These are phyloP conservation scores for Syrmaticus mikado DNA, from an alignment of 2,113 vertebrate species.

Conservation along the genomic window DNA sequence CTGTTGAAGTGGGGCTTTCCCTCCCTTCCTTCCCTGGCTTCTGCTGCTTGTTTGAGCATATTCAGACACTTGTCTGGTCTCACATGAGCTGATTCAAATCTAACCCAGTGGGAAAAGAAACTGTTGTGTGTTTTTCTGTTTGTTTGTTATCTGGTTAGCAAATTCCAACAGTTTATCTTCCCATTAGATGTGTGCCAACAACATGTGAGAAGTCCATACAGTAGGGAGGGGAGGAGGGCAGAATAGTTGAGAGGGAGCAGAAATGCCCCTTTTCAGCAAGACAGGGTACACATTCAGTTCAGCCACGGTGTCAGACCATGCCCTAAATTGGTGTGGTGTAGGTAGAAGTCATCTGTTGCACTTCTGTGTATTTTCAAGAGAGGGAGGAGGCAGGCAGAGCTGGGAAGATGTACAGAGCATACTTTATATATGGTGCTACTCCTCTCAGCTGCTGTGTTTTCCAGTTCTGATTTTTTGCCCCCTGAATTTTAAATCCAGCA, in stretches of 20 bases:
- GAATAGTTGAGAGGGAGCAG: neutral
- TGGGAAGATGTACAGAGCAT: neutral
- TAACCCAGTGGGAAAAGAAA: neutral
- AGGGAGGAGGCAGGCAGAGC: neutral
- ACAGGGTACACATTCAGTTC: neutral
- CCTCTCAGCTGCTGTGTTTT: neutral
- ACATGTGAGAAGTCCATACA: neutral
- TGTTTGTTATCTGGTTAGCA: neutral
- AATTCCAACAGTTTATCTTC: neutral
- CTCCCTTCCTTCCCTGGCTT: neutral
- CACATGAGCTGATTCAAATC: neutral
- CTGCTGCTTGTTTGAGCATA: neutral
- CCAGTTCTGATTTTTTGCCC: neutral
- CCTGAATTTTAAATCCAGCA: neutral
- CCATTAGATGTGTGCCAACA: neutral
- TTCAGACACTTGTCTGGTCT: neutral
- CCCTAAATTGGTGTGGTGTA: constrained; percentile 14
- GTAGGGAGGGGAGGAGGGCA: neutral
- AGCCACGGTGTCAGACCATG: neutral
- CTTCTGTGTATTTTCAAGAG: neutral
- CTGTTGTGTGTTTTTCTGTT: neutral
- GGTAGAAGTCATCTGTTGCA: neutral
- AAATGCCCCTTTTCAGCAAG: neutral
- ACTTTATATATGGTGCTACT: neutral
- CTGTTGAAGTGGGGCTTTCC: neutral